phyloP scores from a whole-genome alignment of 2,888 invertebrate genomes.

The Callosobruchus maculatus region DNA sequence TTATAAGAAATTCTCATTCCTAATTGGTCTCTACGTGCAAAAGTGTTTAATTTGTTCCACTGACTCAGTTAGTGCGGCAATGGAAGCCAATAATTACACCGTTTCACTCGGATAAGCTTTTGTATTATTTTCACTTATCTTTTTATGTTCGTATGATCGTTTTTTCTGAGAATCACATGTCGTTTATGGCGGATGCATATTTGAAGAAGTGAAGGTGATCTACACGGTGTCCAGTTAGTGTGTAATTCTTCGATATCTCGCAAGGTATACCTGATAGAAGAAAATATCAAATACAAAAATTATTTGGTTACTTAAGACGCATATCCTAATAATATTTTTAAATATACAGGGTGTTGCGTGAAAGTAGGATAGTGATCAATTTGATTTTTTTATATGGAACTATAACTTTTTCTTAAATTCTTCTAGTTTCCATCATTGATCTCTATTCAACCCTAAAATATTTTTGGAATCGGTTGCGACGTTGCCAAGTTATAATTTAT shows the following conservation, averaged over 20 bases:
- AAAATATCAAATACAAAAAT: too few species aligned
- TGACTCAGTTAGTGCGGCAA: neutral
- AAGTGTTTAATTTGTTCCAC: neutral
- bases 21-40: neutral
- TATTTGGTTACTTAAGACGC: too few species aligned
- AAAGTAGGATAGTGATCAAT: too few species aligned
- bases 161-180: neutral
- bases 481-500: too few species aligned
- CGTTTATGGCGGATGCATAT: neutral
- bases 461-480: too few species aligned
- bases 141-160: neutral
- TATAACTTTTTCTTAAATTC: too few species aligned
- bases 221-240: neutral
- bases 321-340: too few species aligned
- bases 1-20: neutral
- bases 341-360: too few species aligned
- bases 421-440: too few species aligned
- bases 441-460: too few species aligned
- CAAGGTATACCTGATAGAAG: neutral
- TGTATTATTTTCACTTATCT: neutral
- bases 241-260: neutral
- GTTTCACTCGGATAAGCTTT: neutral
- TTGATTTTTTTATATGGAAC: too few species aligned
- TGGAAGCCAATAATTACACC: neutral
- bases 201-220: neutral